Evolutionary conservation across 2,113 vertebrate species (phyloP), one percentile per base, ranked within the genome.

Genomic region (Fregetta grallaria): DNA sequence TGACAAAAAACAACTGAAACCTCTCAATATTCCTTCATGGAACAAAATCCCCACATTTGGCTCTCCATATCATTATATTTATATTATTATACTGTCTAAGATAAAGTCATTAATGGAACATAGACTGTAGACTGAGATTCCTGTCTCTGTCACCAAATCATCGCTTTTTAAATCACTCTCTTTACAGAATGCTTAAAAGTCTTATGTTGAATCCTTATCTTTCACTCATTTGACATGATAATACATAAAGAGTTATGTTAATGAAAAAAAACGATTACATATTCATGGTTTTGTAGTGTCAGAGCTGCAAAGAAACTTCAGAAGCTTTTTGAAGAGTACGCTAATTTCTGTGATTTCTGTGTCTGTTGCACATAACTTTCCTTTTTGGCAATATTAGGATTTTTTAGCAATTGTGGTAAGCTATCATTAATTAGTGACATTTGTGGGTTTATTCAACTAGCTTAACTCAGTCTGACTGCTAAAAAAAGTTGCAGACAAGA

Each of bases 211-310:
- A 82, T 65, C 62, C 45, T 76, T 23, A 34, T 73, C 38, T 81
- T 81, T 85, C 74, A 42, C 49, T 79, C 44, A 82, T 78, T 36
- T 91, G 72, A 68, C 67, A 71, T 44, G 56, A 56, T 53, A 72
- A 90, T 85, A 50, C 77, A 88, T 85, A 85, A 92, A 93, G 74
- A 94, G 83, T 92, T 92, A 90, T 92, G 86, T 55, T 92, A 93
- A 92, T 90, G 27, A 80, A 87, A 62, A 86, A 86, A 73, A 6
- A 2, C 36, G 0, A 47, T 78, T 75, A 32, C 27, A 70, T 93
- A 95, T 90, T 90, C 45, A 58, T 53, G 13, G 50, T 27, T 40
- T 49, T 82, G 61, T n/a, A 68, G 30, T 65, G 70, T 68, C 62
- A 88, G 67, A 91, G 49, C 47, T 74, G 68, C 38, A 73, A 22